A percentile compares a stretch with the other conserved stretches of the same genome.
phyloP scores from a whole-genome alignment of 2,888 invertebrate species.

The Callyntrura guangdongensis region DNA sequence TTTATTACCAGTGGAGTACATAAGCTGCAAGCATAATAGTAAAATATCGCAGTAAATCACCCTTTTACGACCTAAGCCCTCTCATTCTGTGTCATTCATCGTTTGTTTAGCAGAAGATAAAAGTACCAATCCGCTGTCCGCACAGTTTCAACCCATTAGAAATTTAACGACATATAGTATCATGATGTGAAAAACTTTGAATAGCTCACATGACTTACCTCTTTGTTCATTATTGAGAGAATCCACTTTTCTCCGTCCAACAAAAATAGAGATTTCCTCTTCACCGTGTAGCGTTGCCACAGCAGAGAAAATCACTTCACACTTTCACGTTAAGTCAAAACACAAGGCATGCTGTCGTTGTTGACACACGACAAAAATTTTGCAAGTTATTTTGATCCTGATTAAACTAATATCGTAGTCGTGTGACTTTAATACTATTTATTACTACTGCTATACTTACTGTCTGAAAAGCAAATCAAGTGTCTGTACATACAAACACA shows the following conservation, averaged over 20 bases:
- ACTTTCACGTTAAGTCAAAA: constrained; percentile 5
- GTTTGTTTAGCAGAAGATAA: constrained; percentile 27
- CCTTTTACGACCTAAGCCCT: constrained; percentile 49
- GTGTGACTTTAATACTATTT: neutral
- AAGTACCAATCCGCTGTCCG: neutral
- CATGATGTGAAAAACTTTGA: neutral
- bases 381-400: constrained; percentile 3
- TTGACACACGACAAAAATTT: constrained; percentile 20
- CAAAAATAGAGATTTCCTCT: neutral
- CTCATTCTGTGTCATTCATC: constrained; percentile 33
- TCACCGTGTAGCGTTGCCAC: neutral
- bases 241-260: neutral
- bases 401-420: neutral
- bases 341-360: neutral
- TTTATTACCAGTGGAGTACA: neutral
- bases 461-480: constrained; percentile 7
- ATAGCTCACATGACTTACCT: constrained; percentile 4
- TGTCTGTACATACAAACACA: neutral
- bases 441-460: neutral
- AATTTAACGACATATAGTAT: no score
- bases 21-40: neutral
- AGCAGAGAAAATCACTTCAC: constrained; percentile 16
- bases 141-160: neutral
- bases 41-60: constrained; percentile 45
- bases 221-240: neutral